Conservation (phyloP, 2,888 invertebrate species). For the Tanypteryx hageni region DNA sequence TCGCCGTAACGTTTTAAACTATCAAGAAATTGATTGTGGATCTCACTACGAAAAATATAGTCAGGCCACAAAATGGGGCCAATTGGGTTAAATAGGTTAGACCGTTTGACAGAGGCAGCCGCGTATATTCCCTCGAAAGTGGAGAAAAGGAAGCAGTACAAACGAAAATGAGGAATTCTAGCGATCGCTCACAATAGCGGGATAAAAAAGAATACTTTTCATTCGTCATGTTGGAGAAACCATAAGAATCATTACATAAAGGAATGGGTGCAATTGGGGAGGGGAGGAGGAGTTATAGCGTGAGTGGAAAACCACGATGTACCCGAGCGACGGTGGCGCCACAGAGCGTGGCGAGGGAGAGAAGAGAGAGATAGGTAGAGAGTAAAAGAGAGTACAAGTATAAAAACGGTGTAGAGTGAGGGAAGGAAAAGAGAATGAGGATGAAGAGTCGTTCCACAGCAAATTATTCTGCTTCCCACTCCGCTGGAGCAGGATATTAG, state of each 20-base stretch:
- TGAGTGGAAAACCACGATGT: background rate
- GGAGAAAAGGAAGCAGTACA: too few relatives aligned
- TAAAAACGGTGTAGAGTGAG: background rate
- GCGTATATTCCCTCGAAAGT: too few relatives aligned
- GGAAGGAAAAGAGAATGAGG: background rate
- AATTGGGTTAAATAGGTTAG: too few relatives aligned
- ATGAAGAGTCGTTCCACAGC: conserved; percentile 30
- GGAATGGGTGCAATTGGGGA: background rate
- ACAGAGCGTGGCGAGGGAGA: background rate
- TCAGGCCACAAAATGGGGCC: too few relatives aligned
- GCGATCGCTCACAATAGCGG: too few relatives aligned
- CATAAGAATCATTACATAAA: background rate
- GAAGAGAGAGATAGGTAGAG: too few relatives aligned
- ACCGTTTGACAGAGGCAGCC: too few relatives aligned
- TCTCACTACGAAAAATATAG: too few relatives aligned
- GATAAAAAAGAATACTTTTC: too few relatives aligned
- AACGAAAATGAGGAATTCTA: too few relatives aligned
- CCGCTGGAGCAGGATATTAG: conserved; percentile 57
- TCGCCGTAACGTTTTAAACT: too few relatives aligned
- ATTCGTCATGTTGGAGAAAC: conserved; percentile 12
- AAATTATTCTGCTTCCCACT: conserved; percentile 57
- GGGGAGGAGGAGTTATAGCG: background rate
- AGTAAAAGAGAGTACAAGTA: conserved; percentile 32
- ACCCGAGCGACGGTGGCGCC: background rate
- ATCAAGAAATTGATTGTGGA: too few relatives aligned